phyloP scores from a whole-genome alignment of 2,113 vertebrate genomes.

The Chaetops frenatus region DNA sequence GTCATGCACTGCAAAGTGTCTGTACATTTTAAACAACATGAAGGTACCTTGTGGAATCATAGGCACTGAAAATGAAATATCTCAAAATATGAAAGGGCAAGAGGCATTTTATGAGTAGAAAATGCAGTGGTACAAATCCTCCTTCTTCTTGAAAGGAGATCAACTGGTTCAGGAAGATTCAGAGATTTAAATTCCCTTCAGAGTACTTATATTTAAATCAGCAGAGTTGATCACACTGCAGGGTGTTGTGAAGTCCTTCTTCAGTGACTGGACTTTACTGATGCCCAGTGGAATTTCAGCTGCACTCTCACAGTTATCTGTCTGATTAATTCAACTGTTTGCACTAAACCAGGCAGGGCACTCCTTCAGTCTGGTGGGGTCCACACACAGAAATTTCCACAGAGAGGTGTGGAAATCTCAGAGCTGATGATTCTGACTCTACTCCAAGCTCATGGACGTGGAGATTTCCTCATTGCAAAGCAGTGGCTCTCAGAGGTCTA shows the following conservation, averaged over 20 bases:
- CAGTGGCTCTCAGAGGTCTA: not conserved
- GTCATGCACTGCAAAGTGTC: not conserved
- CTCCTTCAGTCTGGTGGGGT: not conserved
- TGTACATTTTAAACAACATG: not conserved
- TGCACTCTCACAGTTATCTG: not conserved
- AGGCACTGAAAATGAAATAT: not conserved
- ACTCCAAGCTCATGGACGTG: fast-evolving
- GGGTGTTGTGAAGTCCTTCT: not conserved
- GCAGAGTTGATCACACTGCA: not conserved
- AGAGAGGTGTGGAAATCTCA: not conserved
- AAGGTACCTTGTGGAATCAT: not conserved
- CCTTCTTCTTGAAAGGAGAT: not conserved
- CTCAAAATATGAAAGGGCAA: not conserved
- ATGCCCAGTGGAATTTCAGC: not conserved
- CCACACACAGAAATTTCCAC: not conserved
- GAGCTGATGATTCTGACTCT: not conserved
- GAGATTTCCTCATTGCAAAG: not conserved
- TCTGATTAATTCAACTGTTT: not conserved
- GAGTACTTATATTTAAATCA: not conserved
- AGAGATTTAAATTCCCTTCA: not conserved
- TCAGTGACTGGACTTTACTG: not conserved
- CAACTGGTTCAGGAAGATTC: not conserved
- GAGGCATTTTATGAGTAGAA: not conserved
- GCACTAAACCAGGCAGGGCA: not conserved
- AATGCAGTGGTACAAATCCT: not conserved